Conservation (phyloP, 2,888 invertebrate species). For the Ecdyonurus torrentis region DNA sequence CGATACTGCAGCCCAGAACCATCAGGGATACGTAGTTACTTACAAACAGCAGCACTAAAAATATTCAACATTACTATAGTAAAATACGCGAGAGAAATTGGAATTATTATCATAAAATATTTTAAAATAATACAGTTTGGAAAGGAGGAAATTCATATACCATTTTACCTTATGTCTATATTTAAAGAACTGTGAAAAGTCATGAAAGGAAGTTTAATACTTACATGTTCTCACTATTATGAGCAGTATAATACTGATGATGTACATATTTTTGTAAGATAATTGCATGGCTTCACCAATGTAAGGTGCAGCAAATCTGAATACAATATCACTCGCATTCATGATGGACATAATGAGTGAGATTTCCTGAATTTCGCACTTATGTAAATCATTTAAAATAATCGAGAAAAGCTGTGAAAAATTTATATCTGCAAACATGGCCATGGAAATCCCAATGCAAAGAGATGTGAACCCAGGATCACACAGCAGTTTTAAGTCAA, state of each 20-base stretch:
- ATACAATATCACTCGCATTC: conserved; percentile 44
- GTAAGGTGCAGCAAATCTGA: conserved; percentile 44
- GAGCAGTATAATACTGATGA: conserved; percentile 39
- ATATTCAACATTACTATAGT: no score
- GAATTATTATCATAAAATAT: no score
- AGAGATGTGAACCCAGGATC: conserved; percentile 51
- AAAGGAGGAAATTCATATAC: no score
- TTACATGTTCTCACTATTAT: conserved; percentile 44
- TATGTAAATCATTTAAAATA: conserved; percentile 40
- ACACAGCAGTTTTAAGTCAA: conserved; percentile 45
- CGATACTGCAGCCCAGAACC: conserved; percentile 38
- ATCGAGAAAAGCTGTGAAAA: conserved; percentile 48
- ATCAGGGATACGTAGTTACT: conserved; percentile 36
- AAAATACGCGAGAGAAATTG: no score
- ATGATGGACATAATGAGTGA: conserved; percentile 44
- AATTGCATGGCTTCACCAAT: conserved; percentile 44
- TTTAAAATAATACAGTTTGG: no score
- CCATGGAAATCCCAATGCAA: conserved; percentile 46
- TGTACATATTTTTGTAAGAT: conserved; percentile 44
- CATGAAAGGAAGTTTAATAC: no score
- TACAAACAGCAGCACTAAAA: conserved; percentile 15
- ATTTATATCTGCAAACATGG: conserved; percentile 49
- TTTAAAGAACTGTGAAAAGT: no score
- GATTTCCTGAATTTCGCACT: conserved; percentile 37
- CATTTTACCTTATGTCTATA: no score